Evolutionary conservation across 2,888 invertebrate species (phyloP).

Genomic region (Latheticus oryzae): DNA sequence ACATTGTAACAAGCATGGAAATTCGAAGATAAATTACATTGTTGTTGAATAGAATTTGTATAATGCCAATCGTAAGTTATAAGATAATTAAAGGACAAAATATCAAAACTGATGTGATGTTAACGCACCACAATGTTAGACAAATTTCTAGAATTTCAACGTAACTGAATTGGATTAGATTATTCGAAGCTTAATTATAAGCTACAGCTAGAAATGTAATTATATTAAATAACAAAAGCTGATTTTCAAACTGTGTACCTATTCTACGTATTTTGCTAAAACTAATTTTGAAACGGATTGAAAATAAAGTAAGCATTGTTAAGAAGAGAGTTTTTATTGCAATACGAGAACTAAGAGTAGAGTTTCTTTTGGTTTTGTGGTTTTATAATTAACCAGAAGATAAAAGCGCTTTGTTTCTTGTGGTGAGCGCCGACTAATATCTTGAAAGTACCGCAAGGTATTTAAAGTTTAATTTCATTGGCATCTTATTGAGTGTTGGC

Average conservation of each 20-base stretch:
- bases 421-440: too few relatives aligned
- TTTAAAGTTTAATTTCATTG: constrained; percentile 32
- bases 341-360: background rate
- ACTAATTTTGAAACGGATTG: too few relatives aligned
- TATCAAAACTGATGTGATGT: constrained; percentile 14
- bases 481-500: constrained; percentile 25
- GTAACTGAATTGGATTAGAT: constrained; percentile 14
- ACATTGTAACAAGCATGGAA: background rate
- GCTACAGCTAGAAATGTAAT: constrained; percentile 5
- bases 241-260: constrained; percentile 5
- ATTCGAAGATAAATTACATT: constrained; percentile 14
- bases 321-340: too few relatives aligned
- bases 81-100: constrained; percentile 17
- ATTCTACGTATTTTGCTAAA: background rate
- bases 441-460: constrained; percentile 12
- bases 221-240: constrained; percentile 13
- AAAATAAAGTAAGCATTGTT: too few relatives aligned
- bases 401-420: too few relatives aligned
- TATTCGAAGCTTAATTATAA: constrained; percentile 14
- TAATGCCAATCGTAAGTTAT: constrained; percentile 10
- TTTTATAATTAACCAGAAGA: too few relatives aligned
- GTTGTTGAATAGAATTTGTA: constrained; percentile 19
- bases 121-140: constrained; percentile 15
- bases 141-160: constrained; percentile 16
- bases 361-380: constrained; percentile 2